Base-by-base conservation (phyloP, 2,113 vertebrate species). In the Grammomys dolichurus region DNA sequence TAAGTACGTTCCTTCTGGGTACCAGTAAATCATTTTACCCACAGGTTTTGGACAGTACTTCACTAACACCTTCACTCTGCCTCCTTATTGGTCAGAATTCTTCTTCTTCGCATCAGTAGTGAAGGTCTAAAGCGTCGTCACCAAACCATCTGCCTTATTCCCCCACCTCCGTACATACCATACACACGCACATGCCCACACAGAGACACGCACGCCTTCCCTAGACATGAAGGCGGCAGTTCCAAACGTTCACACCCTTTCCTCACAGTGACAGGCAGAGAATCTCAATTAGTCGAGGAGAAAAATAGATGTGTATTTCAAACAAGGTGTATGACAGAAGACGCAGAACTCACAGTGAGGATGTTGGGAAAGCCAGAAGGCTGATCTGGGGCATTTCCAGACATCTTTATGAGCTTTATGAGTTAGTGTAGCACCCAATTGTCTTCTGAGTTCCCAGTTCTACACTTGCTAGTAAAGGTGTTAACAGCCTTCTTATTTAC, bases 401-500 rank as follows among this genome's bases (percentile, higher is more conserved):
- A 12, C 40, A 6, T 85, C 58, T 65, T 46, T 63, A 9, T 43
- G 58, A 85, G 26, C 82, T 40, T 85, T 40, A 1, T 1, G 28
- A 65, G 58, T 65, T 46, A 65, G 97, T 96, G 92, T 94, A 95
- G 77, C 92, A 93, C 84, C 93, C 86, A 85, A 81, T 96, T 97
- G 91, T 98, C 98, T 98, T 97, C 98, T 98, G 98, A 97, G 98
- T 97, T 98, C 98, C 98, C 96, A 98, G 97, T 96, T 97, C 97
- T 94, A 93, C 87, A 95, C 96, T 98, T 97, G 98, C 98, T 98
- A 98, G 98, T 97, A 97, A 98, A 97, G 85, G 96, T 96, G 98
- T 97, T 98, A 98, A 98, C 98, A 98, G 98, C 97, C 89, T 98
- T 98, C 98, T 98, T 97, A 98, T 98, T 98, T 98, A 98, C 97